Evolutionary conservation across 2,888 invertebrate species (phyloP), one percentile per base, ranked within the genome.

Genomic region (Apeira syringaria): DNA sequence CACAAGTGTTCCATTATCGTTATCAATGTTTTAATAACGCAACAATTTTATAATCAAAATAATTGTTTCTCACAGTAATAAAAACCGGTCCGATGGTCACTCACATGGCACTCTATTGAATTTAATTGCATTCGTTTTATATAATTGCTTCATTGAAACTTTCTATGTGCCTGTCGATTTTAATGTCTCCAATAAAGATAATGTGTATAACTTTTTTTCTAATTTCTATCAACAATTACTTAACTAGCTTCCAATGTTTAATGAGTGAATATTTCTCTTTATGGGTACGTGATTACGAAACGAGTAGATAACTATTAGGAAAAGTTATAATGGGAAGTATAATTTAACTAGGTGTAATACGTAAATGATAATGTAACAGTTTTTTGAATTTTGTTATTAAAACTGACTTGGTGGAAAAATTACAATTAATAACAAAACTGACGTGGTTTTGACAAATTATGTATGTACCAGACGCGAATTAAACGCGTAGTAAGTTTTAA

Each of bases 1-100:
- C 64, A 65, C 64, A 68, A 72, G 63, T 68, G 61, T 56, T 50
- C 42, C 52, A 67, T 66, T 64, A 70, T 62, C 66, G 64, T 64
- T 71, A 72, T 72, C 66, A 71, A 64, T 60, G 57, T 60, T 69
- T 65, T 65, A 72, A 78, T 78, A 74, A 79, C 80, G 78, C 58
- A 74, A 61, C 67, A 66, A 68, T 68, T 70, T 78, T 71, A 79
- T 79, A 75, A 84, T 83, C 72, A 75, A 68, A 68, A 75, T 82
- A 71, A 83, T 82, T 80, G 74, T 82, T 85, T 87, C 88, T 80
- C 86, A 86, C 85, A 82, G 78, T 71, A 74, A 87, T 86, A 81
- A 38, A 80, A 82, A 73, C 56, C 56, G 57, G 64, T 68, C 68
- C 51, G 54, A 63, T 72, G 70, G 68, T 67, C 71, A 66, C 67